Conservation (phyloP, 2,888 invertebrate genomes). For the Philhelius pedissequus region DNA sequence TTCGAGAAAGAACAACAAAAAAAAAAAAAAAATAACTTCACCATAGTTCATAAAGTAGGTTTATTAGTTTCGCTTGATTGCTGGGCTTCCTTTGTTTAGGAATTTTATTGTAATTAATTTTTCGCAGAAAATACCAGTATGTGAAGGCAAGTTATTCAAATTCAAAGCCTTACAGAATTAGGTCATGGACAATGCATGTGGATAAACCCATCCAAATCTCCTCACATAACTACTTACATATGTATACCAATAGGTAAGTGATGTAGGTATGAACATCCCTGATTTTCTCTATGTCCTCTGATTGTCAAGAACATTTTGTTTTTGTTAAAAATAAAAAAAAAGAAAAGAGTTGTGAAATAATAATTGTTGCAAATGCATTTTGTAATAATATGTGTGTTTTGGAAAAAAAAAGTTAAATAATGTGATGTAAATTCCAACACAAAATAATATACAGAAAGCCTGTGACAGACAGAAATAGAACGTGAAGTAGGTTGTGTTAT, state of each 20-base stretch:
- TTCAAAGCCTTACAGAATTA: constrained; percentile 8
- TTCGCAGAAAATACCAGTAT: background rate
- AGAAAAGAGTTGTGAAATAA: background rate
- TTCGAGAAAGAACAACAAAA: background rate
- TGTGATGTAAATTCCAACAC: background rate
- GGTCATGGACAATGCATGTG: constrained; percentile 20
- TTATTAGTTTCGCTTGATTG: background rate
- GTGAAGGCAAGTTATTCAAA: background rate
- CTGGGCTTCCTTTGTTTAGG: constrained; percentile 3
- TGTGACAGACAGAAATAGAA: constrained; percentile 49
- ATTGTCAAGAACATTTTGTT: background rate
- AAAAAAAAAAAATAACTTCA: background rate
- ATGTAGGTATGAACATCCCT: background rate
- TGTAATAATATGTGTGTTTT: background rate
- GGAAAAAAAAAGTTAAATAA: background rate
- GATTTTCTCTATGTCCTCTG: background rate
- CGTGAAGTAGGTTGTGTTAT: constrained; percentile 35
- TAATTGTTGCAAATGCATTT: constrained; percentile 1
- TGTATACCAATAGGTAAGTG: too few relatives aligned
- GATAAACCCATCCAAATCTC: background rate
- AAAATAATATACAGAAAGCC: background rate
- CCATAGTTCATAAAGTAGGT: background rate
- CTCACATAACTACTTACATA: background rate
- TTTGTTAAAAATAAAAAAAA: background rate
- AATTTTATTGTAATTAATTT: constrained; percentile 2